Percentiles rank a stretch among this genome's conserved stretches.
phyloP scores from a whole-genome alignment of 1,140 invertebrate genomes.

The Psix sp. region DNA sequence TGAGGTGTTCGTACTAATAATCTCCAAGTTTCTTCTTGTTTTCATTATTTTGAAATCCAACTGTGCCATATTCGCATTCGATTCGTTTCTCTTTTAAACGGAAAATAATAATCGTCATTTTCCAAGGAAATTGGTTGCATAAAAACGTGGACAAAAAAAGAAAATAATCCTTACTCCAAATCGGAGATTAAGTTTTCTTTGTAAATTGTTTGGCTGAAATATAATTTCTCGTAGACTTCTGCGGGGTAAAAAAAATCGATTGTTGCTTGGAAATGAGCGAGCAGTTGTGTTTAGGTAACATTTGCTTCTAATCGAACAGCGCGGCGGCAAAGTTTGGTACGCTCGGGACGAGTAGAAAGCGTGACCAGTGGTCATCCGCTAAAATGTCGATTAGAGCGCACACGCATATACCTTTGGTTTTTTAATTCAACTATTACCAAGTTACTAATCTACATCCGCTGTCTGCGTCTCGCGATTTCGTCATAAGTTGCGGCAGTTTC shows the following conservation, averaged over 20 bases:
- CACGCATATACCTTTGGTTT: slow-evolving; percentile 6
- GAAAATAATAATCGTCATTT: no score
- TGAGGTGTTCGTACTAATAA: neutral
- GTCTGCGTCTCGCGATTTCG: no score
- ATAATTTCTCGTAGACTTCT: neutral
- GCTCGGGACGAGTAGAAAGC: slow-evolving; percentile 47
- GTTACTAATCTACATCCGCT: no score
- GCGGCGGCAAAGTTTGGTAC: slow-evolving; percentile 30
- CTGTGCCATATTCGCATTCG: no score
- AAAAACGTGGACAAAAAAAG: no score
- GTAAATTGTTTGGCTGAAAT: neutral
- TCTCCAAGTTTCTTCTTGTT: neutral
- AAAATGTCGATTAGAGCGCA: slow-evolving; percentile 51
- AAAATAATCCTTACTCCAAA: no score
- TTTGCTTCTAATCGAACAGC: slow-evolving; percentile 47
- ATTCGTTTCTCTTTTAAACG: no score
- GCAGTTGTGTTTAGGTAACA: slow-evolving; percentile 33
- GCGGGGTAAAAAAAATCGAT: slow-evolving; percentile 31
- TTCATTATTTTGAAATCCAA: neutral
- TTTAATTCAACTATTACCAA: neutral
- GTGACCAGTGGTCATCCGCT: slow-evolving; percentile 58
- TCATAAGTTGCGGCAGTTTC: no score
- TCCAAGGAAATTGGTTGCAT: no score
- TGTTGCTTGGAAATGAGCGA: slow-evolving; percentile 34
- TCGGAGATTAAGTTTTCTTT: neutral